phyloP scores from a whole-genome alignment of 2,888 invertebrate genomes.

The Lasius fuliginosus region DNA sequence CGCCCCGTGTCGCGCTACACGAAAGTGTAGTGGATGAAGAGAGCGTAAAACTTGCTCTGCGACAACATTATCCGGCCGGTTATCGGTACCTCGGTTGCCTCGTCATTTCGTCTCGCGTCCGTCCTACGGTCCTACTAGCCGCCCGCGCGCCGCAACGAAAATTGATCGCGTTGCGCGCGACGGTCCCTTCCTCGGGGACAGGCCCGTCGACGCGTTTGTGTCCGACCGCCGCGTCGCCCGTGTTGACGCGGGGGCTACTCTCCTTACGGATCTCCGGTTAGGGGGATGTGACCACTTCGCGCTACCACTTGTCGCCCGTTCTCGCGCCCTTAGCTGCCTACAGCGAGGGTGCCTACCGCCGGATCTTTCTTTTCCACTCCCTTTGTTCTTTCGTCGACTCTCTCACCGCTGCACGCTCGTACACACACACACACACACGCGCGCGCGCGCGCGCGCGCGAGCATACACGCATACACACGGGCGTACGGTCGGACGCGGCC shows the following conservation, averaged over 20 bases:
- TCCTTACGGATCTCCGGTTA: conserved; percentile 11
- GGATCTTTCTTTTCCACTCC: conserved; percentile 72
- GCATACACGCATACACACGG: conserved; percentile 25
- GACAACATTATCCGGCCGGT: conserved; percentile 82
- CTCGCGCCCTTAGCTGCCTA: conserved; percentile 64
- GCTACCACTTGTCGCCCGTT: conserved; percentile 54
- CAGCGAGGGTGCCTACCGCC: conserved; percentile 53
- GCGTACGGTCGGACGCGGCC: not conserved
- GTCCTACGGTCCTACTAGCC: conserved; percentile 63
- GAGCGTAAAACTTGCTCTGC: conserved; percentile 85
- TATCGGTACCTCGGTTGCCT: conserved; percentile 72
- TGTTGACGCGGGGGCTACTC: conserved; percentile 52
- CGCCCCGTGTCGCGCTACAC: conserved; percentile 84
- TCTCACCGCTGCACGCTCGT: conserved; percentile 69
- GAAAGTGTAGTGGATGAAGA: conserved; percentile 85
- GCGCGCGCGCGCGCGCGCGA: conserved; percentile 48
- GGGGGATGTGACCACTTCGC: not conserved
- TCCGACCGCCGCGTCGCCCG: conserved; percentile 56
- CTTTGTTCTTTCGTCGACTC: conserved; percentile 65
- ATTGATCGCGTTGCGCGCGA: conserved; percentile 79
- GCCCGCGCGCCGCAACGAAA: conserved; percentile 77
- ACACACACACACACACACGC: conserved; percentile 66
- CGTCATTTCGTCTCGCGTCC: conserved; percentile 70
- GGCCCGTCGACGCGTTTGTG: conserved; percentile 71
- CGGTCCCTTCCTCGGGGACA: conserved; percentile 75